phyloP scores from a whole-genome alignment of 1,140 invertebrate genomes.

The Drosophila bipectinata region DNA sequence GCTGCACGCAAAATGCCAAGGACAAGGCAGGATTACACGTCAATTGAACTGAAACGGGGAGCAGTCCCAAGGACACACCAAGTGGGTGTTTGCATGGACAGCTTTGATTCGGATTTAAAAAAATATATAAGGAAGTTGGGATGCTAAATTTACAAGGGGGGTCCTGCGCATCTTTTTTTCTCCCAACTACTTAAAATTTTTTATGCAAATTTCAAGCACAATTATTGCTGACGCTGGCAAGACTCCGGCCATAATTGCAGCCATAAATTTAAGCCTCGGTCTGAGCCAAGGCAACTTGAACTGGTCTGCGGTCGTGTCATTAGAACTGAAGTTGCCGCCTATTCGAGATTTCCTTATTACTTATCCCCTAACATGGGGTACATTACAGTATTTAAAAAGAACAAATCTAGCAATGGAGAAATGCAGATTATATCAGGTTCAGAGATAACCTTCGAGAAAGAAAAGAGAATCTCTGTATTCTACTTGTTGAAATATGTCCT shows the following conservation, averaged over 20 bases:
- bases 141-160: not conserved
- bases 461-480: not conserved
- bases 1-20: slow-evolving; percentile 72
- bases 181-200: slow-evolving; percentile 69
- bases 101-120: slow-evolving; percentile 29
- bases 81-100: slow-evolving; percentile 45
- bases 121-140: not conserved
- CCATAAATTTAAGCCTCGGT: slow-evolving; percentile 68
- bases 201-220: slow-evolving; percentile 75
- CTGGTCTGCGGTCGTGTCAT: slow-evolving; percentile 51
- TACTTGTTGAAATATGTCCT: not conserved
- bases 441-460: not conserved
- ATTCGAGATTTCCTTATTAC: slow-evolving; percentile 61
- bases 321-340: slow-evolving; percentile 60
- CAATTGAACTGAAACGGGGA: slow-evolving; percentile 62
- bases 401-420: not conserved
- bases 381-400: not conserved
- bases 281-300: slow-evolving; percentile 62
- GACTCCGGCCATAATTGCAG: slow-evolving; percentile 69
- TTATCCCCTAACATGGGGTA: slow-evolving; percentile 4
- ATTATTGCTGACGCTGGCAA: slow-evolving; percentile 69
- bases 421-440: not conserved
- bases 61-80: slow-evolving; percentile 59
- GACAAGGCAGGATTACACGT: slow-evolving; percentile 79
- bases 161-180: slow-evolving; percentile 32